Evolutionary conservation across 2,797 vertebrate genomes (phyloP), one percentile per base, ranked within the genome.

Genomic region (Phylloscopus collybita): DNA sequence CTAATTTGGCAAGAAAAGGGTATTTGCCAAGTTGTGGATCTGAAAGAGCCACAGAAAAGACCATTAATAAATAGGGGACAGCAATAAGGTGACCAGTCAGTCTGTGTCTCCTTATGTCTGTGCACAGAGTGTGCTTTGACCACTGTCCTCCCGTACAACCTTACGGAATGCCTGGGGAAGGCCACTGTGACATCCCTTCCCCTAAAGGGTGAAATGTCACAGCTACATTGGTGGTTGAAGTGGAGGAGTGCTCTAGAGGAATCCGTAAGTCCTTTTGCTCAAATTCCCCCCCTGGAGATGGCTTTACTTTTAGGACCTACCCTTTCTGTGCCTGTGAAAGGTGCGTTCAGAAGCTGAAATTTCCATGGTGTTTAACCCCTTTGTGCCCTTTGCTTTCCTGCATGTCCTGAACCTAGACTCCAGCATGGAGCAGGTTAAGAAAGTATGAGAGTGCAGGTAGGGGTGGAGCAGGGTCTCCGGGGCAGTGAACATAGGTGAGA

Each of bases 121-220:
- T 10, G 7, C 2, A 0, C 1, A 4, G 21, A 13, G 51, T 0
- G 15, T 34, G 59, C 74, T 86, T 44, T 27, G 54, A 44, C 30
- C 44, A 6, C 17, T 4, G 10, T 61, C 27, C 15, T 59, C 30
- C 25, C 12, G n/a, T 6, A 2, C 34, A 23, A 50, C 60, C 36
- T 18, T 19, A 15, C 4, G 56, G 75, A 71, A 26, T 27, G 42
- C 50, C 11, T 38, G 38, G 53, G 45, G 38, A 53, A 56, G 26
- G 74, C 40, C 4, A 8, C 25, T 53, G 40, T 53, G 73, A 72
- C 73, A 72, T 59, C 51, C 22, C 40, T 66, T 66, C 47, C 59
- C n/a, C 11, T 53, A 14, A 32, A 32, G 30, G n/a, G 45, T 53
- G 65, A 50, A 38, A 60, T 26, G 34, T 72, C 73, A 90, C 38